Evolutionary conservation across 2,888 invertebrate species (phyloP), one percentile per base, ranked within the genome.

Genomic region (Hedychridium roseum): DNA sequence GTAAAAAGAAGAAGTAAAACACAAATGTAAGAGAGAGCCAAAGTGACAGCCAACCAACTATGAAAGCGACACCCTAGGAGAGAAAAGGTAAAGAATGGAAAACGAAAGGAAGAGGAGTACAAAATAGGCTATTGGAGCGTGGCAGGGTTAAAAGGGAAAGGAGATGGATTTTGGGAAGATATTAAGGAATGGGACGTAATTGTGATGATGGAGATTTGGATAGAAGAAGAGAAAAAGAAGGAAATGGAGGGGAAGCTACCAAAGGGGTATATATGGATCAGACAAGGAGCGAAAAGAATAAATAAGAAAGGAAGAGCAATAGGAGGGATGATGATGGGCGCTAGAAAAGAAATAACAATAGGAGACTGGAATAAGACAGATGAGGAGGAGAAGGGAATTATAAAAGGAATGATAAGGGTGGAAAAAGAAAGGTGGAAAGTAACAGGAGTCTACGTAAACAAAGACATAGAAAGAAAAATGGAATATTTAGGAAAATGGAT

Each of bases 181-280:
- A 12, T 37, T 12, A 9, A n/a, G 17, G 9, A 9, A 11, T 37
- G 14, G 6, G 37, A 23, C 12, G 9, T 11, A 11, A 12, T 37
- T 5, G 23, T 7, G 12, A 14, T 37, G 5, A 37, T 9, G n/a
- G 37, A 37, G 15, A 37, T 15, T 2, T 37, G 37, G 37, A 15
- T 37, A 21, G 21, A 37, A 2, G 12, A 37, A 9, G 23, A 37
- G 16, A 6, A 14, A 15, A 9, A 5, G 23, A 21, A 37, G 4
- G 6, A 1, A 14, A 2, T 37, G 14, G 23, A 37, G 7, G 23
- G 12, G 11, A 21, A 37, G n/a, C 3, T 32, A n/a, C 16, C 9
- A 14, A 17, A 14, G 3, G 16, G 16, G 3, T 16, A 7, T 16
- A 15, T 9, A 9, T 32, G 15, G 16, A 32, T 16, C 5, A 16